A percentile compares a stretch with the other conserved stretches of the same genome.
Evolutionary conservation across 2,113 vertebrate species (phyloP).

Genomic region (Oreochromis spilurus): DNA sequence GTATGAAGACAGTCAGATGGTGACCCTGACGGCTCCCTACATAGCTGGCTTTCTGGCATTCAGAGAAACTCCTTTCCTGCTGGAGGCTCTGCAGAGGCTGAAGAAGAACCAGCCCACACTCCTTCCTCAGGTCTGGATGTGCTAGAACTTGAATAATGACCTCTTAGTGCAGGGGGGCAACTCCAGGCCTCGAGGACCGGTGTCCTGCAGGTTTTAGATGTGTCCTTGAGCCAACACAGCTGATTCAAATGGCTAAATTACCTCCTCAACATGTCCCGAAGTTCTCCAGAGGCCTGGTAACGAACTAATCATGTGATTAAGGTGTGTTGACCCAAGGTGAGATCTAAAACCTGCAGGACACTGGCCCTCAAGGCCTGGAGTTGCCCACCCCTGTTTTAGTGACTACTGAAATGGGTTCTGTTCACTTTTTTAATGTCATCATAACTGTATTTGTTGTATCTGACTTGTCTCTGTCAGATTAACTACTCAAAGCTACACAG

Average conservation of each 20-base stretch:
- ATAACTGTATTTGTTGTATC: not conserved
- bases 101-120: slow-evolving; percentile 66
- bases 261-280: accelerated
- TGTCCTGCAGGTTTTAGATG: not conserved
- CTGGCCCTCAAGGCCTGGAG: not conserved
- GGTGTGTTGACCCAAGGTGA: not conserved
- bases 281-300: not conserved
- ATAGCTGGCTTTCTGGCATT: slow-evolving; percentile 89
- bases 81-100: slow-evolving; percentile 79
- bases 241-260: accelerated
- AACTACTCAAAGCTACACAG: not conserved
- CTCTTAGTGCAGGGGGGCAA: not conserved
- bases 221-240: not conserved
- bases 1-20: slow-evolving; percentile 84
- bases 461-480: not conserved
- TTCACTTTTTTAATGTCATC: not conserved
- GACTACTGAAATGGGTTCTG: not conserved
- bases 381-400: not conserved
- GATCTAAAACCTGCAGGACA: accelerated
- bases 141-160: not conserved
- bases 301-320: accelerated
- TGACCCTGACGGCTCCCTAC: slow-evolving; percentile 80
- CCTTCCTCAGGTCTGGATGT: slow-evolving; percentile 78
- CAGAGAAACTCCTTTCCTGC: slow-evolving; percentile 82
- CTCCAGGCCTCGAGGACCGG: not conserved